Evolutionary conservation across 2,113 vertebrate genomes (phyloP).

Genomic region (Siniperca knerii): DNA sequence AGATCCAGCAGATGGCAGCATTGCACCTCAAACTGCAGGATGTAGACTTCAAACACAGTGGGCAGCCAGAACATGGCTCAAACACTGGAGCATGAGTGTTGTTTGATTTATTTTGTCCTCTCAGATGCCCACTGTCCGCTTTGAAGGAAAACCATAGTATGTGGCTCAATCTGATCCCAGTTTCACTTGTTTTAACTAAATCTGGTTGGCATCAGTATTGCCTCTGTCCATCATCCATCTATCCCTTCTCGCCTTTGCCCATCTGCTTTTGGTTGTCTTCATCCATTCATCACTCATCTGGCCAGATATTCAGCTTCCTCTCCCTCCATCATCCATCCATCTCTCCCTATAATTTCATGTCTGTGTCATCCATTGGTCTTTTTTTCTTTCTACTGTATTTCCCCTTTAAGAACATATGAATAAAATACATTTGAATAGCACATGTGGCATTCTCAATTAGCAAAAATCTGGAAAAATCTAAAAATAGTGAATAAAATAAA

Average conservation of each 20-base stretch:
- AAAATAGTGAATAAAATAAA: background rate
- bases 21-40: conserved; percentile 42
- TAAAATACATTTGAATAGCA: background rate
- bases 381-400: background rate
- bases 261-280: conserved; percentile 35
- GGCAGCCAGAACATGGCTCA: background rate
- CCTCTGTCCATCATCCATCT: conserved; percentile 8
- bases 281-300: conserved; percentile 43
- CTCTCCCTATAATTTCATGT: background rate
- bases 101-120: background rate
- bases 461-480: accelerated
- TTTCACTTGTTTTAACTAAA: conserved; percentile 11
- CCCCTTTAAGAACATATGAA: background rate
- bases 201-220: background rate
- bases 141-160: background rate
- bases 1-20: conserved; percentile 77
- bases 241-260: conserved; percentile 13
- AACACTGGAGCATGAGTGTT: background rate
- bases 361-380: background rate
- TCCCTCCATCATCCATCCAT: background rate
- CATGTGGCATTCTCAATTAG: background rate
- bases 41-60: background rate
- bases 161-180: conserved; percentile 3
- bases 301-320: conserved; percentile 12
- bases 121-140: background rate